Conservation (phyloP, 2,888 invertebrate genomes). For the Nemotelus pantherinus region DNA sequence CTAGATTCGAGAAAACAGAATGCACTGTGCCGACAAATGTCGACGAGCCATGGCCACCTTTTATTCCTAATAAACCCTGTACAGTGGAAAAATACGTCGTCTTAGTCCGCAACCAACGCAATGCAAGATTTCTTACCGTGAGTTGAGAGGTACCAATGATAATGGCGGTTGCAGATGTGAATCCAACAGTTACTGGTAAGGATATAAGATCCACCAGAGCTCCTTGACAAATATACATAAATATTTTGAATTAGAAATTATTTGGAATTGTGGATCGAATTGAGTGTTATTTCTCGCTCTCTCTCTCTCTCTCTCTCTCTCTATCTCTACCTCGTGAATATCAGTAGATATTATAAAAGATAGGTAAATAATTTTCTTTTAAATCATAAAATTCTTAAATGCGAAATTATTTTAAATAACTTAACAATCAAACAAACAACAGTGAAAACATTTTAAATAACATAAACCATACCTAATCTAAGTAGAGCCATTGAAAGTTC, state of each 20-base stretch:
- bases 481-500: constrained; percentile 84
- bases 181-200: constrained; percentile 87
- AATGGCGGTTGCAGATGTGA: constrained; percentile 91
- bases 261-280: too few relatives aligned
- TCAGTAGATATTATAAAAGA: not conserved
- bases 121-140: constrained; percentile 66
- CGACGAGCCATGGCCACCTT: constrained; percentile 73
- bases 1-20: constrained; percentile 75
- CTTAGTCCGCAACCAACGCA: not conserved
- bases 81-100: not conserved
- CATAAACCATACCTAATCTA: constrained; percentile 72
- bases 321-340: too few relatives aligned
- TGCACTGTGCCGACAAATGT: constrained; percentile 80
- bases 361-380: not conserved
- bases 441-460: too few relatives aligned
- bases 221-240: constrained; percentile 66
- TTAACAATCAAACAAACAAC: not conserved
- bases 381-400: not conserved
- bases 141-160: constrained; percentile 89
- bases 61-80: constrained; percentile 73
- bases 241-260: not conserved
- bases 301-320: too few relatives aligned
- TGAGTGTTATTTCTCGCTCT: too few relatives aligned
- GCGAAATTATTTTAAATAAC: not conserved
- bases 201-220: constrained; percentile 91